phyloP scores from a whole-genome alignment of 1,140 invertebrate genomes.

The Trissolcus basalis region DNA sequence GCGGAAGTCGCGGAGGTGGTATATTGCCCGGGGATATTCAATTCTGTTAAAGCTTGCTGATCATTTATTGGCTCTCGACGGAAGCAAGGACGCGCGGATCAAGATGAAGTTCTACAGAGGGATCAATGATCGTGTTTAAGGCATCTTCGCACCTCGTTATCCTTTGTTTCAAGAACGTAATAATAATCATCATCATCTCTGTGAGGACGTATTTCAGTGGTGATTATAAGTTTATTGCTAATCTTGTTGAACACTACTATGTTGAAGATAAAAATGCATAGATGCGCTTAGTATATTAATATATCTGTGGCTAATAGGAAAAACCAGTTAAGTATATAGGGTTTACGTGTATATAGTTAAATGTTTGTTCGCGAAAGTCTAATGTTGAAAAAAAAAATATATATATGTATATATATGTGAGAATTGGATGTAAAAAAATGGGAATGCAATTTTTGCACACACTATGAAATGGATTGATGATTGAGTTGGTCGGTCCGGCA shows the following conservation, averaged over 20 bases:
- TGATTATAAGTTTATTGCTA: slow-evolving; percentile 58
- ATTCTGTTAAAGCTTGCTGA: slow-evolving; percentile 68
- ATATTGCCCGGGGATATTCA: slow-evolving; percentile 73
- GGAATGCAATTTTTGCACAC: slow-evolving; percentile 18
- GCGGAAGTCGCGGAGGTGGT: slow-evolving; percentile 45
- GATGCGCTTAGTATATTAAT: too few relatives aligned
- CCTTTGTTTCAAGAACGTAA: slow-evolving; percentile 66
- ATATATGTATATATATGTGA: too few relatives aligned
- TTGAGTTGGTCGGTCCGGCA: slow-evolving; percentile 30
- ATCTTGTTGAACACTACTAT: slow-evolving; percentile 1
- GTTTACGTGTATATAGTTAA: too few relatives aligned
- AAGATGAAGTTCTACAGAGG: slow-evolving; percentile 67
- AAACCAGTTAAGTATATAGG: too few relatives aligned
- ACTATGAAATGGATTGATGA: slow-evolving; percentile 34
- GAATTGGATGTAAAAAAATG: too few relatives aligned
- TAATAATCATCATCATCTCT: slow-evolving; percentile 25
- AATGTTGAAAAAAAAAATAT: too few relatives aligned
- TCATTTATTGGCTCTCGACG: slow-evolving; percentile 71
- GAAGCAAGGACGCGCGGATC: slow-evolving; percentile 59
- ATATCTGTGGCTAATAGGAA: too few relatives aligned
- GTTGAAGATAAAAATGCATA: too few relatives aligned
- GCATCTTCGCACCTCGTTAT: slow-evolving; percentile 74
- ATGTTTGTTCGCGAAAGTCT: too few relatives aligned
- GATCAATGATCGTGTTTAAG: slow-evolving; percentile 72
- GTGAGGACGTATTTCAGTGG: slow-evolving; percentile 19